phyloP scores from a whole-genome alignment of 1,140 invertebrate species.

The Cydia strobilella region DNA sequence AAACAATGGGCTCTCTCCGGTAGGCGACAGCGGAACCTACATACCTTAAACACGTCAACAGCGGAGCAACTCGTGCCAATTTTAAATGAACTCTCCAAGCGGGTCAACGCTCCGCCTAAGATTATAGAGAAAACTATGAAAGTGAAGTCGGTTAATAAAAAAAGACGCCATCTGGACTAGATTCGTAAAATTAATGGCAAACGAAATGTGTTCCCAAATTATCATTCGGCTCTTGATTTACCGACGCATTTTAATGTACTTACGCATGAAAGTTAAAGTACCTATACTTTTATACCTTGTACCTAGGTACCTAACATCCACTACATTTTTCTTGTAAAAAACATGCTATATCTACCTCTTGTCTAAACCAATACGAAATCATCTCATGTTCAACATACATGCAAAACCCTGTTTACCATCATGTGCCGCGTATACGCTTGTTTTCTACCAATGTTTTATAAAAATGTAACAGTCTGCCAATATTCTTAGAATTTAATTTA shows the following conservation, averaged over 20 bases:
- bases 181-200: background rate
- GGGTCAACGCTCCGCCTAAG: background rate
- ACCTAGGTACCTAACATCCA: no score
- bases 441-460: background rate
- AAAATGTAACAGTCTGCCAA: background rate
- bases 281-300: background rate
- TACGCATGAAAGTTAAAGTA: background rate
- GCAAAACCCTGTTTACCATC: no score
- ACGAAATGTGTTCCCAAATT: background rate
- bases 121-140: constrained; percentile 6
- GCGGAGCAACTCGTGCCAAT: background rate
- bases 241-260: background rate
- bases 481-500: background rate
- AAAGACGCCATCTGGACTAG: background rate
- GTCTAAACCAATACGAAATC: no score
- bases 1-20: no score
- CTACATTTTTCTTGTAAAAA: no score
- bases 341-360: no score
- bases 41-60: background rate
- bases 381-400: background rate
- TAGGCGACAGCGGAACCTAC: background rate
- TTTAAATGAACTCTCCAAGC: constrained; percentile 2
- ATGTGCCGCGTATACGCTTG: background rate
- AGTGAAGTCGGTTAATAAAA: no score
- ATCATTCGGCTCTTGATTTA: background rate